These are phyloP conservation scores for Polyommatus icarus DNA, from an alignment of 2,888 invertebrate species.

Conservation along the genomic window DNA sequence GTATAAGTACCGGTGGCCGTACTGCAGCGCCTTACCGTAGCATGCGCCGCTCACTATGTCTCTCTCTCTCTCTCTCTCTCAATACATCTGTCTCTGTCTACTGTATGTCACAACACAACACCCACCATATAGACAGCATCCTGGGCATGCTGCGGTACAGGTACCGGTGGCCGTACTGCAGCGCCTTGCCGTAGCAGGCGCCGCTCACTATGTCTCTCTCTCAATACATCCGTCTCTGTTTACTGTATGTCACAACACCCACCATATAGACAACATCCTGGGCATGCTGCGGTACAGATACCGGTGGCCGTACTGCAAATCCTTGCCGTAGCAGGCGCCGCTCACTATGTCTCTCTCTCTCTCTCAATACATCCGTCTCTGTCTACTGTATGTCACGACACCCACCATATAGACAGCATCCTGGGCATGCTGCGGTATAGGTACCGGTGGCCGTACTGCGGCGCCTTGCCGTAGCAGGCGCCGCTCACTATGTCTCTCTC, in stretches of 20 bases:
- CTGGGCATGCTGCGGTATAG: conserved; percentile 98
- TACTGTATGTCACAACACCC: not conserved
- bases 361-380: too few species aligned
- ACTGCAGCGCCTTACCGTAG: conserved; percentile 47
- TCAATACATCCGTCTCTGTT: too few species aligned
- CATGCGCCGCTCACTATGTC: too few species aligned
- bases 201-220: too few species aligned
- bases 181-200: too few species aligned
- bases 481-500: conserved; percentile 47
- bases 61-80: too few species aligned
- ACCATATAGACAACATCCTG: conserved; percentile 94
- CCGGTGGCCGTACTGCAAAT: conserved; percentile 91
- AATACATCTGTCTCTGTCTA: too few species aligned
- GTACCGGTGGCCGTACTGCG: conserved; percentile 92
- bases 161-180: conserved; percentile 88
- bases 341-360: too few species aligned
- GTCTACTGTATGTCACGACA: not conserved
- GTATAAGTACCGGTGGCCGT: conserved; percentile 94
- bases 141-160: conserved; percentile 98
- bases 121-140: conserved; percentile 92
- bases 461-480: conserved; percentile 86
- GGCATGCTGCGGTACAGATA: conserved; percentile 98
- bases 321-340: conserved; percentile 85
- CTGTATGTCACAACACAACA: not conserved
- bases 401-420: conserved; percentile 92